Base-by-base conservation (phyloP, 2,113 vertebrate species). In the Limnothrissa miodon region DNA sequence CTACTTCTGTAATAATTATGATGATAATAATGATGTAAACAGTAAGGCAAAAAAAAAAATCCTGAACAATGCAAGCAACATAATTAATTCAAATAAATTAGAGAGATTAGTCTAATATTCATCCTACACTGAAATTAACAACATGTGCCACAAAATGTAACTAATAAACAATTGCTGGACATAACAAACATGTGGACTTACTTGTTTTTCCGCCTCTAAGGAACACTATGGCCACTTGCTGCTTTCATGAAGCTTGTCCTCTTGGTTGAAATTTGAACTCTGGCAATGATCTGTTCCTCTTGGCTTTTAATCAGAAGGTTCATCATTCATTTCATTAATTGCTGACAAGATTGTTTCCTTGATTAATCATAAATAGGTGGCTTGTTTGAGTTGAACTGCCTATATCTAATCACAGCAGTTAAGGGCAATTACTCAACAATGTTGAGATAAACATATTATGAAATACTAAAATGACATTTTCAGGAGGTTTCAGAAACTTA, bases 271-370 rank as follows among this genome's bases (percentile, higher is more conserved):
- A 70, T 70, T 70, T 70, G 66, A 74, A 74, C 66, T 74, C 66
- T 74, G 66, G 1, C 66, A 74, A 36, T 36, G 66, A 33, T 33
- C 11, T 39, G 66, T 9, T 29, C 62, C 29, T 74, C 66, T 74
- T 36, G 66, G 66, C 66, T 15, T 36, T 74, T 74, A 36, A 36
- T 36, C 29, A 74, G 10, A 17, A 74, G 66, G 66, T 74, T 74
- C 66, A 74, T 83, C 33, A 83, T 83, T 78, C 8, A 83, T 66
- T 45, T 7, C 15, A 82, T 83, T 78, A 78, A 83, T 83, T 36
- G 29, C 66, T 83, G 82, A 83, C 70, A 19, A 78, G 45, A 78
- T 83, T 83, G 48, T 78, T 48, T 83, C 10, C 4, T 45, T 36
- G 45, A 46, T 1, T 83, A 78, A 83, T 78, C 66, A 83, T 51